phyloP scores from a whole-genome alignment of 2,888 invertebrate species.

The Anoncus sp. region DNA sequence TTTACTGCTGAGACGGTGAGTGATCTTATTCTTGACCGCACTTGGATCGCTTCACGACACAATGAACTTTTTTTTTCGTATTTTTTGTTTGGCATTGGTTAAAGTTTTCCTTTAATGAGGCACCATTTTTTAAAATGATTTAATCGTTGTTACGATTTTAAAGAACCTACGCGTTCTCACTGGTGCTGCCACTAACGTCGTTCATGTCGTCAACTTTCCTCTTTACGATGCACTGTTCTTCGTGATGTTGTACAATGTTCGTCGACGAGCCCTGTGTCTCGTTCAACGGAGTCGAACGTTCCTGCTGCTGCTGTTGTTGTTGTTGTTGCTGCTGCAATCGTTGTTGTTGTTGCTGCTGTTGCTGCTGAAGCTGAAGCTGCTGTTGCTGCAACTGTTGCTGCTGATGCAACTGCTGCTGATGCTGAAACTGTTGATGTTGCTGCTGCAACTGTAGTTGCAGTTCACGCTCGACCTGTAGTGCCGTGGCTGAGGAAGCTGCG shows the following conservation, averaged over 20 bases:
- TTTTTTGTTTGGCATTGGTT: conserved; percentile 8
- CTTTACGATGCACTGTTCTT: conserved; percentile 79
- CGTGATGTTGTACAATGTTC: conserved; percentile 67
- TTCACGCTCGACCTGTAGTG: conserved; percentile 68
- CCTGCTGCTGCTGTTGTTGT: conserved; percentile 72
- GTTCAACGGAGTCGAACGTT: conserved; percentile 71
- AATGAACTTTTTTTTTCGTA: conserved; percentile 22
- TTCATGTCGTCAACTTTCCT: conserved; percentile 81
- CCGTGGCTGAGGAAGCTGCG: conserved; percentile 70
- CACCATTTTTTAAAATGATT: conserved; percentile 54
- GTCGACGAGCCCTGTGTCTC: conserved; percentile 71
- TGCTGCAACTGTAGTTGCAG: conserved; percentile 72
- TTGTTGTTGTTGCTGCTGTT: conserved; percentile 65
- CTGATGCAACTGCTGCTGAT: conserved; percentile 70
- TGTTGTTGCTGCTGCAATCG: conserved; percentile 71
- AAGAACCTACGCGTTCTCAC: conserved; percentile 75
- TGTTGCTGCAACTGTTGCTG: conserved; percentile 71
- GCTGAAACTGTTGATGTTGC: conserved; percentile 75
- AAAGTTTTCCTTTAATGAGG: conserved; percentile 36
- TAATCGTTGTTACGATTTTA: conserved; percentile 38
- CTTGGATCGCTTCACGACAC: conserved; percentile 76
- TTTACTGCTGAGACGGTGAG: conserved; percentile 81
- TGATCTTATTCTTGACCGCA: conserved; percentile 79
- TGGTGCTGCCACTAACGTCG: conserved; percentile 70
- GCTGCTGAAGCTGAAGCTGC: conserved; percentile 69